phyloP scores from a whole-genome alignment of 2,797 vertebrate species.

The Yasuhikotakia modesta region DNA sequence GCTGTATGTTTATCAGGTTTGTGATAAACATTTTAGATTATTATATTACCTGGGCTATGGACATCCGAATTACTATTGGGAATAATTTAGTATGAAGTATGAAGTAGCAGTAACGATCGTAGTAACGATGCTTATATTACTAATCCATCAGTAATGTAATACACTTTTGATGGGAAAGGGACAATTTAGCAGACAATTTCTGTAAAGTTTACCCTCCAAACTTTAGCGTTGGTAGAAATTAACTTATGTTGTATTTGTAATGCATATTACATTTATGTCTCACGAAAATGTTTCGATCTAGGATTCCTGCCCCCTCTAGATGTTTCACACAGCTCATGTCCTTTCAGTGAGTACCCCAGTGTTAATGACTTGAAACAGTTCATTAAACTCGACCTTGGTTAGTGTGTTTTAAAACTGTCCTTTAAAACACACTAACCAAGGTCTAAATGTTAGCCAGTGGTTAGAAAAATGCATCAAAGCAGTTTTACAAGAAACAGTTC shows the following conservation, averaged over 20 bases:
- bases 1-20: background rate
- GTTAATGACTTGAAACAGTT: conserved; percentile 11
- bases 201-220: too few species aligned
- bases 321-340: background rate
- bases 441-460: conserved; percentile 8
- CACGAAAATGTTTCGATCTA: background rate
- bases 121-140: background rate
- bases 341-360: background rate
- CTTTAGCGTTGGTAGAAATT: too few species aligned
- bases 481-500: background rate
- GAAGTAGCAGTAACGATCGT: too few species aligned
- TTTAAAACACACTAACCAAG: background rate
- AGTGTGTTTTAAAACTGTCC: too few species aligned
- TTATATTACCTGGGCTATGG: background rate
- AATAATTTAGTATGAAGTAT: too few species aligned
- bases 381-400: conserved; percentile 45
- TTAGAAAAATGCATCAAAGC: conserved; percentile 14
- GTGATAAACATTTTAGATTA: conserved; percentile 1
- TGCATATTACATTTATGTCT: too few species aligned
- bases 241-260: too few species aligned
- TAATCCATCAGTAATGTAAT: background rate
- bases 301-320: background rate
- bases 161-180: too few species aligned
- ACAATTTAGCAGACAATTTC: too few species aligned
- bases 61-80: background rate